A percentile compares a stretch with the other conserved stretches of the same genome.
These are phyloP conservation scores for Apocheima hispidaria DNA, from an alignment of 2,888 invertebrate genomes.

Conservation along the genomic window DNA sequence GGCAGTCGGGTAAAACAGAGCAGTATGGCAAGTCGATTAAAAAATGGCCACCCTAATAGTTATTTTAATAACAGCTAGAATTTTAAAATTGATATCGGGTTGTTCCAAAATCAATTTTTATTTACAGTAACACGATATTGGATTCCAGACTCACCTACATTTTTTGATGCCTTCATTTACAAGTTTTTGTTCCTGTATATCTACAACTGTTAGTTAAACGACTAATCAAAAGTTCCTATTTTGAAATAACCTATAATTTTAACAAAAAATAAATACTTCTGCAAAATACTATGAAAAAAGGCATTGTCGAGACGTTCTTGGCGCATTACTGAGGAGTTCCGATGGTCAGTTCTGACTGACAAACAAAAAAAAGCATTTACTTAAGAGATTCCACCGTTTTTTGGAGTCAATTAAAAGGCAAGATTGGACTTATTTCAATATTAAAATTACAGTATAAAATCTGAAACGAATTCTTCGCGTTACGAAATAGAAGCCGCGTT, in stretches of 20 bases:
- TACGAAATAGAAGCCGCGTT: constrained; percentile 1
- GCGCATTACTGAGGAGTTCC: too few relatives aligned
- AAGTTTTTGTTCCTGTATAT: too few relatives aligned
- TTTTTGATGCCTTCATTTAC: neutral
- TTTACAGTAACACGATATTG: constrained; percentile 43
- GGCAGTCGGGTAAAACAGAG: too few relatives aligned
- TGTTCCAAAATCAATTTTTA: constrained; percentile 43
- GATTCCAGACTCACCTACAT: constrained; percentile 28
- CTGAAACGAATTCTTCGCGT: neutral
- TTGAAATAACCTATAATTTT: too few relatives aligned
- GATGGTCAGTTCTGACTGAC: too few relatives aligned
- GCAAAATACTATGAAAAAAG: too few relatives aligned
- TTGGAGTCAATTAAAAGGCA: too few relatives aligned
- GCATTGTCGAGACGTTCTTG: too few relatives aligned
- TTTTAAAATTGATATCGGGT: constrained; percentile 43
- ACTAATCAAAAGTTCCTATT: neutral
- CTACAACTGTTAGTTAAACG: too few relatives aligned
- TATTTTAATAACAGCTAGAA: constrained; percentile 29
- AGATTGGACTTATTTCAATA: neutral
- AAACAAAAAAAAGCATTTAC: too few relatives aligned
- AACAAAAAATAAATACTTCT: too few relatives aligned
- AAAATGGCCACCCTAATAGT: neutral
- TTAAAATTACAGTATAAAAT: neutral
- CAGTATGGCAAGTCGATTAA: neutral
- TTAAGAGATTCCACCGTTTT: too few relatives aligned